A percentile compares a stretch with the other conserved stretches of the same genome.
Evolutionary conservation across 2,113 vertebrate species (phyloP).

Genomic region (Orientallactaga bullata): DNA sequence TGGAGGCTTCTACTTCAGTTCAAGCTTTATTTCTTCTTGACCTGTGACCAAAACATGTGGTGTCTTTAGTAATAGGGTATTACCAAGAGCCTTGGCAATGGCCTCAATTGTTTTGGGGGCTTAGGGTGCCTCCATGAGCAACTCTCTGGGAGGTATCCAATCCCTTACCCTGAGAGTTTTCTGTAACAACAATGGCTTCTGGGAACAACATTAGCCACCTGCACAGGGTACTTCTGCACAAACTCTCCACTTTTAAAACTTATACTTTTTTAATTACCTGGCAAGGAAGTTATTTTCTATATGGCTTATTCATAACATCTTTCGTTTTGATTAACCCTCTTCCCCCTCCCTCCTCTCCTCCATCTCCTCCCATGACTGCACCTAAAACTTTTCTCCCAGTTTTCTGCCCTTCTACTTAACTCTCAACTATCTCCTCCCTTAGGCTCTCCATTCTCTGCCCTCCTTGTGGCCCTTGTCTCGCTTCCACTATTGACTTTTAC

Average conservation of each 20-base stretch:
- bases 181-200: not conserved
- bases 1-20: not conserved
- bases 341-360: not conserved
- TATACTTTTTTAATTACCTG: not conserved
- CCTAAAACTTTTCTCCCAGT: not conserved
- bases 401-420: not conserved
- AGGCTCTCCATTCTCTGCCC: too few species aligned
- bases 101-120: not conserved
- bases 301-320: not conserved
- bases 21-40: not conserved
- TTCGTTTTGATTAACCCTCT: not conserved
- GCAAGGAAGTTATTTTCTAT: not conserved
- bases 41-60: not conserved
- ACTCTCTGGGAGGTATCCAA: not conserved
- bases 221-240: not conserved
- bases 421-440: not conserved
- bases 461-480: too few species aligned
- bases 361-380: not conserved
- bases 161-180: not conserved
- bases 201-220: not conserved
- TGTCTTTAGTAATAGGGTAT: not conserved
- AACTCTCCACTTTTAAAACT: not conserved
- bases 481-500: not conserved
- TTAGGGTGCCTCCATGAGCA: not conserved
- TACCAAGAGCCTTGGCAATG: not conserved